A percentile compares a stretch with the other conserved stretches of the same genome.
phyloP scores from a whole-genome alignment of 1,140 invertebrate genomes.

The Panulirus ornatus region DNA sequence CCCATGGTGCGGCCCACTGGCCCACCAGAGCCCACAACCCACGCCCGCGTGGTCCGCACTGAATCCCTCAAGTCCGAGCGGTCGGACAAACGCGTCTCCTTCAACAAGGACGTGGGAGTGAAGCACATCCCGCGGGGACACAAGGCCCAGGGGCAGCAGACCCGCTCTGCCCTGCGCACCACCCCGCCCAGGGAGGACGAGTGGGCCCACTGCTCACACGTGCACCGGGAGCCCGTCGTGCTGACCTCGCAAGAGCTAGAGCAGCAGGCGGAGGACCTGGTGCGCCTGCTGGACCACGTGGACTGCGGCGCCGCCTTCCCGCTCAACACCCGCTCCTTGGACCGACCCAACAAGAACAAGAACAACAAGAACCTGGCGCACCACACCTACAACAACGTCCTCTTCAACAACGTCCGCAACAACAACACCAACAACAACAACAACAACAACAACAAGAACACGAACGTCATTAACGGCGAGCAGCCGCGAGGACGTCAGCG shows the following conservation, averaged over 20 bases:
- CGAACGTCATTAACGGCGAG: slow-evolving; percentile 48
- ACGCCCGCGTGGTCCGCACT: slow-evolving; percentile 40
- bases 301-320: slow-evolving; percentile 81
- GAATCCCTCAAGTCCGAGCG: slow-evolving; percentile 71
- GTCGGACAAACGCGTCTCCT: slow-evolving; percentile 85
- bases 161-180: background rate
- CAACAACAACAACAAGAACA: slow-evolving; percentile 18
- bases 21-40: background rate
- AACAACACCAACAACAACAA: slow-evolving; percentile 5
- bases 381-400: slow-evolving; percentile 65
- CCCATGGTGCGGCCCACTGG: background rate
- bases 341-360: slow-evolving; percentile 61
- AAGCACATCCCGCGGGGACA: slow-evolving; percentile 84
- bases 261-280: slow-evolving; percentile 85
- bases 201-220: slow-evolving; percentile 79
- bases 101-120: slow-evolving; percentile 92
- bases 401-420: slow-evolving; percentile 53
- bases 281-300: slow-evolving; percentile 83
- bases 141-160: background rate
- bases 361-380: slow-evolving; percentile 54
- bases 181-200: slow-evolving; percentile 77
- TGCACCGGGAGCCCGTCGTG: slow-evolving; percentile 84
- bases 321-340: slow-evolving; percentile 54
- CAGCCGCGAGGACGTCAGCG: slow-evolving; percentile 80
- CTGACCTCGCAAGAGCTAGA: slow-evolving; percentile 81